Base-by-base conservation (phyloP, 2,113 vertebrate species). In the Cricetomys ansorgei region DNA sequence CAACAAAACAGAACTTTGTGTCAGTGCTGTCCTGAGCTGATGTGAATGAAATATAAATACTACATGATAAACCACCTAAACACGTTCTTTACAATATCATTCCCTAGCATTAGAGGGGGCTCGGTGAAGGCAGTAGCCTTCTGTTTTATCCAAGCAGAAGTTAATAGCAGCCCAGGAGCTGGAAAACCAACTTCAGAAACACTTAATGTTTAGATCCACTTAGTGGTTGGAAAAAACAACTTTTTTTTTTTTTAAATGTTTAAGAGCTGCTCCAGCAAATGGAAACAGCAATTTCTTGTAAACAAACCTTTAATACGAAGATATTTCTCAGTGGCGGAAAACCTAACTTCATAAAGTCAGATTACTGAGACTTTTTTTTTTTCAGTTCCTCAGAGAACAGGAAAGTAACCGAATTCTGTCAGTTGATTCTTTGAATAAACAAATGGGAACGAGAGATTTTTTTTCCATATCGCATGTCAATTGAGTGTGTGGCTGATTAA, bases 171-270 rank as follows among this genome's bases (percentile, higher is more conserved):
- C 91, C 97, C 83, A 95, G 98, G 97, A 98, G 98, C 97, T 98
- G 98, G 98, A 98, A 98, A 98, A 97, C 97, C 98, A 96, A 97
- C 97, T 98, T 97, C 97, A 98, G 98, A 98, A 98, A 98, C 96
- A 84, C 97, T 99, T 98, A 98, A 98, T 98, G 98, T 98, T 99
- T 99, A 98, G 98, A 98, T 98, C 97, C 98, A 98, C 98, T 99
- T 98, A 98, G 98, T 97, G 98, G 98, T 98, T 98, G 98, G 98
- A 98, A 98, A 98, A 98, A 98, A 98, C 98, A 99, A 98, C 98
- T 97, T 98, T 69, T 90, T 80, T 88, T 86, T 93, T 88, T 75
- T 79, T 65, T 67, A n/a, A 98, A 97, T 53, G 86, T 97, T 95
- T 95, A 95, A 97, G 96, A 96, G 94, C 81, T 62, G 94, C 97